Evolutionary conservation across 2,888 invertebrate genomes (phyloP).

Genomic region (Himalopsyche anomala): DNA sequence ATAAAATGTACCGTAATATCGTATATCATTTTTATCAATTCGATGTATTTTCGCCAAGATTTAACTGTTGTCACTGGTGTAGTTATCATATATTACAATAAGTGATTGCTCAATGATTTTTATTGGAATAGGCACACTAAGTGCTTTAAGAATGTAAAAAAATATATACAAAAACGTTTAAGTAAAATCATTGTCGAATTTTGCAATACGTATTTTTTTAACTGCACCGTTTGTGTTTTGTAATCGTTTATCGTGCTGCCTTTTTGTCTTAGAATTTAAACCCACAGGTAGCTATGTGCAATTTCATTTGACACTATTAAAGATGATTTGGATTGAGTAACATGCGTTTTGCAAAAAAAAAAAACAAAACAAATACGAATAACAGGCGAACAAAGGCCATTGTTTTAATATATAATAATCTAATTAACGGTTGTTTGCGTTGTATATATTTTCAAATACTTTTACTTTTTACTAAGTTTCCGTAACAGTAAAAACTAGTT

Average conservation of each 20-base stretch:
- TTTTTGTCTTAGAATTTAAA: not conserved
- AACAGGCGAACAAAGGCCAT: not conserved
- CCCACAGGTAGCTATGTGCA: not conserved
- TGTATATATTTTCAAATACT: not conserved
- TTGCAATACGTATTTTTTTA: not conserved
- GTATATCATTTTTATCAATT: too few species aligned
- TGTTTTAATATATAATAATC: constrained; percentile 10
- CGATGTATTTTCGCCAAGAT: too few species aligned
- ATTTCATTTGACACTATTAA: not conserved
- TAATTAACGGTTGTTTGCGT: not conserved
- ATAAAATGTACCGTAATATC: too few species aligned
- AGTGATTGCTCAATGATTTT: too few species aligned
- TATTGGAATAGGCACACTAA: too few species aligned
- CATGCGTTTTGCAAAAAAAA: constrained; percentile 17
- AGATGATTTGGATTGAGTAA: not conserved
- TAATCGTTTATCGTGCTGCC: not conserved
- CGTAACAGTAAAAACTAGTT: too few species aligned
- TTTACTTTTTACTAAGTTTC: not conserved
- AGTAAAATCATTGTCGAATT: not conserved
- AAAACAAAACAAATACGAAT: not conserved
- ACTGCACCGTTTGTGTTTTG: not conserved
- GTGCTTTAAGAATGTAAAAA: too few species aligned
- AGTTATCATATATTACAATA: too few species aligned
- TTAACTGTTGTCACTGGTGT: too few species aligned
- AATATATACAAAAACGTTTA: too few species aligned